A percentile compares a stretch with the other conserved stretches of the same genome.
Evolutionary conservation across 2,797 vertebrate genomes (phyloP).

Genomic region (Decapterus maruadsi): DNA sequence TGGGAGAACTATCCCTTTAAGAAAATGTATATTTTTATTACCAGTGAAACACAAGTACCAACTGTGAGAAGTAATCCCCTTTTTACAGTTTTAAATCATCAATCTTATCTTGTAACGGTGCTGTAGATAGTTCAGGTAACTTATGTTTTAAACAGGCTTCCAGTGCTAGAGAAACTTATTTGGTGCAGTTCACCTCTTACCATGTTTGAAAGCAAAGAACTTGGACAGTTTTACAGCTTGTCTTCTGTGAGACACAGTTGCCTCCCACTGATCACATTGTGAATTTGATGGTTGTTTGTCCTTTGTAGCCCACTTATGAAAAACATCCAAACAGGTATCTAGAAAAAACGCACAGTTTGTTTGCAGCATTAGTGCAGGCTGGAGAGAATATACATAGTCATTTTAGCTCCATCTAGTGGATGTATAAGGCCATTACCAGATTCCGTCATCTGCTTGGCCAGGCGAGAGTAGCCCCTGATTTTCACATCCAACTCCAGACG

Average conservation of each 20-base stretch:
- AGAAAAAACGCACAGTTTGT: constrained; percentile 20
- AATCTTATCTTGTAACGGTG: not conserved
- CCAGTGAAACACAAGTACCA: not conserved
- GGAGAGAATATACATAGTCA: not conserved
- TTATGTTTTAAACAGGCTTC: not conserved
- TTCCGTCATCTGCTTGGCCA: constrained; percentile 31
- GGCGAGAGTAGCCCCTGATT: constrained; percentile 59
- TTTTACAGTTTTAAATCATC: not conserved
- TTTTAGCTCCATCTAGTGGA: constrained; percentile 70
- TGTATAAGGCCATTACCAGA: constrained; percentile 65
- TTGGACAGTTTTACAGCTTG: constrained; percentile 65
- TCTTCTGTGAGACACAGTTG: constrained; percentile 55
- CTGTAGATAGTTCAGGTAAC: not conserved
- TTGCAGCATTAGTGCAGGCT: not conserved
- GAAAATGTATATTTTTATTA: not conserved
- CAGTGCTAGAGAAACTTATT: not conserved
- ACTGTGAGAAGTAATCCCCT: not conserved
- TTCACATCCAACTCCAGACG: constrained; percentile 66
- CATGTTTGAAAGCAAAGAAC: constrained; percentile 71
- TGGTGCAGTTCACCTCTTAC: constrained; percentile 57
- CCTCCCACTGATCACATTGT: constrained; percentile 76
- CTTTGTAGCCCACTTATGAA: constrained; percentile 61
- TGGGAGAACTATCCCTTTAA: too few species aligned
- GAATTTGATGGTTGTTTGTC: constrained; percentile 7
- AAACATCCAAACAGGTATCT: constrained; percentile 74